These are phyloP conservation scores for Triops longicaudatus DNA, from an alignment of 1,140 invertebrate species.

Conservation along the genomic window DNA sequence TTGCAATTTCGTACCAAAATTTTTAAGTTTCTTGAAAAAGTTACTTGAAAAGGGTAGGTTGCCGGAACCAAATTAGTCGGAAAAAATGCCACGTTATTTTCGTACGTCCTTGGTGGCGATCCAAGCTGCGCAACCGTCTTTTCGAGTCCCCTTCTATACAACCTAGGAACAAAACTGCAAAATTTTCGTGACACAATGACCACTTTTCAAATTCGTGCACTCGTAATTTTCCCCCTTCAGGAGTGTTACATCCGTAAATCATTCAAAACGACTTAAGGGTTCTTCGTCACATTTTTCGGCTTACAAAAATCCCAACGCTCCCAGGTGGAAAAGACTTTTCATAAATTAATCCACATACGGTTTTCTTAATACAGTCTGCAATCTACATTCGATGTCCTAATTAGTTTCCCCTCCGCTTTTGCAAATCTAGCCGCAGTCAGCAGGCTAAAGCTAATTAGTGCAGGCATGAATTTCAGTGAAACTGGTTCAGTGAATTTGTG, in stretches of 20 bases:
- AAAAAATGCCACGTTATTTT: background rate
- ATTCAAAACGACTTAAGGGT: too few relatives aligned
- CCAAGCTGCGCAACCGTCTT: background rate
- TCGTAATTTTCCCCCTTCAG: background rate
- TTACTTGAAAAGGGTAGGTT: background rate
- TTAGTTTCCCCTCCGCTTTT: background rate
- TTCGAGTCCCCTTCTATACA: background rate
- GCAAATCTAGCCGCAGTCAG: background rate
- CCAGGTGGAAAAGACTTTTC: too few relatives aligned
- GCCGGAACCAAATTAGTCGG: background rate
- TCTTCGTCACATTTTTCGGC: too few relatives aligned
- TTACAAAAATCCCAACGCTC: too few relatives aligned
- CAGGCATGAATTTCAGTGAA: conserved; percentile 9
- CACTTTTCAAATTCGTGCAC: too few relatives aligned
- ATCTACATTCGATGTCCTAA: too few relatives aligned
- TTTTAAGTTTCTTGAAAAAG: too few relatives aligned
- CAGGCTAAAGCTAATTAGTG: background rate
- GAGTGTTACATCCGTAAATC: too few relatives aligned
- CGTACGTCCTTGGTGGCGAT: background rate
- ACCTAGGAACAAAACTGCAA: background rate
- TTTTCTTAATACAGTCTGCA: too few relatives aligned
- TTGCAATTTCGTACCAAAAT: too few relatives aligned
- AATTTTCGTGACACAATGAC: too few relatives aligned
- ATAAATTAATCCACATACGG: too few relatives aligned
- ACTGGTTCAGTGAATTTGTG: background rate